A percentile compares a stretch with the other conserved stretches of the same genome.
These are phyloP conservation scores for Pocillopora meandrina DNA, from an alignment of 92 coral and sea anemone genomes.

Conservation along the genomic window DNA sequence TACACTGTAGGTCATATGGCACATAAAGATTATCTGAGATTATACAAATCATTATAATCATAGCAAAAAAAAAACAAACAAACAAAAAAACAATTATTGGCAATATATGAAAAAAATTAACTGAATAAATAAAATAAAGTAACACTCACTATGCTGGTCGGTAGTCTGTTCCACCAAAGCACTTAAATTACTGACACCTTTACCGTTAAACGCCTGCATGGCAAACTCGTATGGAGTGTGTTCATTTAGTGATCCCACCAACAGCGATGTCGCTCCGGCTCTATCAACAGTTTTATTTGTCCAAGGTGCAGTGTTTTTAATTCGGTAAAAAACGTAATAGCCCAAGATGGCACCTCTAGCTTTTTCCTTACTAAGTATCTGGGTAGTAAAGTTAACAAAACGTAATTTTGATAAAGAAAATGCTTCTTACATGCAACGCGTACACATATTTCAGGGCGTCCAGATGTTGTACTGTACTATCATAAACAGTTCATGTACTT, in stretches of 20 bases:
- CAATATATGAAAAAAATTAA: background rate
- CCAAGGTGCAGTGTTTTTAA: background rate
- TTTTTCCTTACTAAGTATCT: conserved; percentile 6
- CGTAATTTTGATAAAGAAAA: rapidly evolving
- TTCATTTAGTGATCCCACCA: conserved; percentile 1
- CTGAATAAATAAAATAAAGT: background rate
- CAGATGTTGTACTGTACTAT: no score
- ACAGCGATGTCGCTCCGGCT: background rate
- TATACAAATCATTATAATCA: no score
- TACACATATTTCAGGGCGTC: no score
- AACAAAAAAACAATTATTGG: no score
- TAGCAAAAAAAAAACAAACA: no score
- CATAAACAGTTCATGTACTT: background rate
- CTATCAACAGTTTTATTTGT: background rate
- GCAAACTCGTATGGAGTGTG: conserved; percentile 1
- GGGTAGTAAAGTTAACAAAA: background rate
- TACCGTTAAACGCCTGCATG: conserved; percentile 28
- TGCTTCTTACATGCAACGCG: no score
- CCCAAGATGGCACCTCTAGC: conserved; percentile 8
- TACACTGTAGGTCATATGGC: no score
- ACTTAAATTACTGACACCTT: conserved; percentile 1
- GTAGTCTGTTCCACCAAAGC: background rate
- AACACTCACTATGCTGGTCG: conserved; percentile 5
- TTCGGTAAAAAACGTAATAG: background rate
- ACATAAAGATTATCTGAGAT: no score